Conservation (phyloP, 1,140 invertebrate species). For the Pteromalus puparum region DNA sequence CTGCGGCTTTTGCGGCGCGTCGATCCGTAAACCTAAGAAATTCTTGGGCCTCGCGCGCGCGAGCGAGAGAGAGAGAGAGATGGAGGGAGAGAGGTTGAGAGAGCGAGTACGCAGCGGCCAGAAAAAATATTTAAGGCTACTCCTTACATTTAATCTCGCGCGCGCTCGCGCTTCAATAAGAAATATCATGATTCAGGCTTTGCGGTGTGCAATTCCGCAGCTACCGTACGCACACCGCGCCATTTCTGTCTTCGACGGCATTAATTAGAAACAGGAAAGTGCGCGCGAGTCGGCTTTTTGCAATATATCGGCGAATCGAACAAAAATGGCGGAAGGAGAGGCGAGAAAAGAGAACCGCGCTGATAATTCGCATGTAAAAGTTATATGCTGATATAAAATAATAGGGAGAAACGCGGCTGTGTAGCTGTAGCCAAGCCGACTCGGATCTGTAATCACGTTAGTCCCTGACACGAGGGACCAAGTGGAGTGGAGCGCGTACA, state of each 20-base stretch:
- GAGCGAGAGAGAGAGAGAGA: neutral
- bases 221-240: neutral
- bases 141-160: conserved; percentile 47
- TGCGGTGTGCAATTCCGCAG: neutral
- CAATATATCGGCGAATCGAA: neutral
- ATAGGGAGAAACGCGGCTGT: conserved; percentile 8
- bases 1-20: conserved; percentile 50
- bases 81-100: too few species aligned
- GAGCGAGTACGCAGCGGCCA: neutral
- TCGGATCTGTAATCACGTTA: conserved; percentile 44
- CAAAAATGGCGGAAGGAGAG: neutral
- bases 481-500: neutral
- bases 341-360: neutral
- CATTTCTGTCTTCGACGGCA: neutral
- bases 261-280: conserved; percentile 24
- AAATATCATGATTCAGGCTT: neutral
- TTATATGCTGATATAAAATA: conserved; percentile 39
- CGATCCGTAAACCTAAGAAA: conserved; percentile 48
- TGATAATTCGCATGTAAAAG: conserved; percentile 27
- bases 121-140: conserved; percentile 35
- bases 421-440: neutral
- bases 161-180: conserved; percentile 37
- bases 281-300: neutral
- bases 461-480: conserved; percentile 40
- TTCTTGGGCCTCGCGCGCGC: conserved; percentile 13